Evolutionary conservation across 1,140 invertebrate species (phyloP), one percentile per base, ranked within the genome.

Genomic region (Pectinophora gossypiella): DNA sequence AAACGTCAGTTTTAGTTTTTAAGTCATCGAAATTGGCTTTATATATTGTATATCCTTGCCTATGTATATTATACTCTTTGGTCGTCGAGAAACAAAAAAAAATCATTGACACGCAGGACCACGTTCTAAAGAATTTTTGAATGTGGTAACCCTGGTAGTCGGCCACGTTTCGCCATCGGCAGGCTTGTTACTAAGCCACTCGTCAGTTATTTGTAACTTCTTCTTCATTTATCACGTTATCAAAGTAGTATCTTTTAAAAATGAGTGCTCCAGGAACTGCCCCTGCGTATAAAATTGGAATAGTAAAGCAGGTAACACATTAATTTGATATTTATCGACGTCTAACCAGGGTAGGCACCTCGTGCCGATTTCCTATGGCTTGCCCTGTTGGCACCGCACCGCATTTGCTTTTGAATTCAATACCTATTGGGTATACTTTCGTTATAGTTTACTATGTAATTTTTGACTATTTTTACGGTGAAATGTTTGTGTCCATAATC

Each of bases 271-370:
- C 72, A 68, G 62, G 76, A 66, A 67, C 67, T n/a, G 46, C 72
- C 19, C 71, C 82, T 58, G 64, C 62, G 36, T 81, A 80, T 54
- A 84, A 83, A 76, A 75, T 76, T 45, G 83, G 83, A 63, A 78
- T 85, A 60, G 83, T 82, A 2, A 86, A 86, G 59, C 81, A 85
- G 81, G 83, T 84, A 83, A 81, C 66, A 64, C 51, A 79, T 64
- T 18, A 68, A 59, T 65, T 56, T 58, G 35, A 56, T 57, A 35
- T 59, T 67, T 59, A 58, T 61, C 45, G 19, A 48, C 68, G 61
- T 64, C 36, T 36, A 56, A 48, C 50, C 49, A 45, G 20, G 22
- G 51, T 40, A 23, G 46, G 59, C 67, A 62, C 80, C 78, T 81
- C 78, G 78, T 86, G 80, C 70, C 56, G 60, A 67, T 71, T 64